Base-by-base conservation (phyloP, 2,888 invertebrate genomes). In the Agonopterix alstromeriana region DNA sequence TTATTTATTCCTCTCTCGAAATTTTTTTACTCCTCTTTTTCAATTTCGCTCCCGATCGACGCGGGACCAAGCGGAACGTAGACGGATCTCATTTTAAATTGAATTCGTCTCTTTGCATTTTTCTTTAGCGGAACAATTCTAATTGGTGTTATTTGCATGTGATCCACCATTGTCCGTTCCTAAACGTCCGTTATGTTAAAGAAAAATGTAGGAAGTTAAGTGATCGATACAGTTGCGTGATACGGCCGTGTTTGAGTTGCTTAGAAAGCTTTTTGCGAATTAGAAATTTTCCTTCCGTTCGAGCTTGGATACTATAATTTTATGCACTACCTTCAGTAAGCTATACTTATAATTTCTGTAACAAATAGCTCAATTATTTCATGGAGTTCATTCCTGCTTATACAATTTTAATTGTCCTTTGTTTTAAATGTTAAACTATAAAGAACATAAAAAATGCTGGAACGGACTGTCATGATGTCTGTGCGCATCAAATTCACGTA, bases 1-100 rank as follows among this genome's bases (percentile, higher is more conserved):
- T 88, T 87, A 83, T 88, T 87, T 87, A 84, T 85, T 84, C 80
- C 77, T 60, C 72, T 67, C 60, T 72, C 68, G 58, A 27, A 27
- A 61, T 61, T 64, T 72, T 67, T 72, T 80, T 80, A 77, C 73
- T 71, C 65, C 70, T 69, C 66, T 79, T 81, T 87, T 87, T 86
- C 82, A 85, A 83, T 88, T 86, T 83, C 75, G 78, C 68, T 27
- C 64, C 63, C 82, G 82, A 85, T 86, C 86, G 83, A 80, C 83
- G 78, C 77, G 76, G 78, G 73, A 71, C 80, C 75, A 70, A 67
- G 74, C 74, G 80, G 81, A 82, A 82, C 84, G 85, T 75, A 83
- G 85, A 83, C 83, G 74, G 77, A 79, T 82, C 85, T 87, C 82
- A 83, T 85, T 60, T 60, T 53, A 58, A 63, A 63, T 62, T 60